Evolutionary conservation across 2,797 vertebrate species (phyloP).

Genomic region (Bradypodion pumilum): DNA sequence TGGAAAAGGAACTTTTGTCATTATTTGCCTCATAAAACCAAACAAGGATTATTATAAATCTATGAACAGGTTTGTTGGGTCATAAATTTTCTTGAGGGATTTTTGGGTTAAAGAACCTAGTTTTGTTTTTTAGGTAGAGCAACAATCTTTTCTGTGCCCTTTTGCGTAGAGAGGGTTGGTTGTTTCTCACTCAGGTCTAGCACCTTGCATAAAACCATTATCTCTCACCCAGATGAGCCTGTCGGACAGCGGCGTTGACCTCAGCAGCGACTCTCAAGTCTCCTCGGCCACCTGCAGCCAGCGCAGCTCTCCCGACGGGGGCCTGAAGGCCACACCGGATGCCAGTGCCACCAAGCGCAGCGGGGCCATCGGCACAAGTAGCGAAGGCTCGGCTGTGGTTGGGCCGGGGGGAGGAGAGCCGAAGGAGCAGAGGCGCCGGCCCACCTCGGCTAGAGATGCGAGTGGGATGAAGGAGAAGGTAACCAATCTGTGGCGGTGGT

Average conservation of each 20-base stretch:
- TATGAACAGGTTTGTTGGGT: too few species aligned
- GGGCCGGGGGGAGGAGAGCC: slow-evolving; percentile 59
- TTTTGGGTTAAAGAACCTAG: too few species aligned
- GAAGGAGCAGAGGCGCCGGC: slow-evolving; percentile 63
- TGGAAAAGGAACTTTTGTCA: too few species aligned
- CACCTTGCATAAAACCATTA: too few species aligned
- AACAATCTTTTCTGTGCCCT: too few species aligned
- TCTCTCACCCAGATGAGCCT: slow-evolving; percentile 72
- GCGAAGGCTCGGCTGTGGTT: not conserved
- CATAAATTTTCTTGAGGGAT: too few species aligned
- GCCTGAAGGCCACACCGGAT: slow-evolving; percentile 65
- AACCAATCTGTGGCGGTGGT: too few species aligned
- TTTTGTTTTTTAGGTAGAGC: too few species aligned
- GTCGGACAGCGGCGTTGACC: slow-evolving; percentile 78
- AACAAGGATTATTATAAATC: too few species aligned
- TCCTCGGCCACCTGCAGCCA: slow-evolving; percentile 78
- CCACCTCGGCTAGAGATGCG: slow-evolving; percentile 29
- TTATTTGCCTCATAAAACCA: too few species aligned
- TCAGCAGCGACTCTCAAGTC: slow-evolving; percentile 77
- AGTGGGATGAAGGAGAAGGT: slow-evolving; percentile 63
- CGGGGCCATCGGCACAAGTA: slow-evolving; percentile 42
- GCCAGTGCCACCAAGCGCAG: slow-evolving; percentile 53
- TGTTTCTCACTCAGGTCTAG: too few species aligned
- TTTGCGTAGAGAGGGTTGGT: too few species aligned
- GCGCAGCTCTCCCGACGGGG: slow-evolving; percentile 76